Evolutionary conservation across 2,113 vertebrate genomes (phyloP).

Genomic region (Archilochus colubris): DNA sequence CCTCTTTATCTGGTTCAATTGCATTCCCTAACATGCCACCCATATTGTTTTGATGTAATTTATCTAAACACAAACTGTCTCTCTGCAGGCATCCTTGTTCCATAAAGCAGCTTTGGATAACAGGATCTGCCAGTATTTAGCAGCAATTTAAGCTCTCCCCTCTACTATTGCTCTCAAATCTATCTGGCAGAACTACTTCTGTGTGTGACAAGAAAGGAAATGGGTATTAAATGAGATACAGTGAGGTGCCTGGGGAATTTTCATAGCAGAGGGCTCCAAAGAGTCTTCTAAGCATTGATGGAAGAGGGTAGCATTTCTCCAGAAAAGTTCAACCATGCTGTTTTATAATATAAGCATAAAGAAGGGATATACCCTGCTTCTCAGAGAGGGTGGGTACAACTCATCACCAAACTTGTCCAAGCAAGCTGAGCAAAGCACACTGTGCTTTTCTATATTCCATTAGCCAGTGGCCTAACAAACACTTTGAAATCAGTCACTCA

Average conservation of each 20-base stretch:
- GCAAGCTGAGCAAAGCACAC: not conserved
- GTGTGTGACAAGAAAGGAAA: not conserved
- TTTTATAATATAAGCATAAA: not conserved
- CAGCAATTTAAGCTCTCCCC: not conserved
- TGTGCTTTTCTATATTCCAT: not conserved
- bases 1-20: accelerated
- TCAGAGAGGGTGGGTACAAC: not conserved
- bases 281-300: not conserved
- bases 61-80: not conserved
- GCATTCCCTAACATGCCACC: not conserved
- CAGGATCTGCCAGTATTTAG: not conserved
- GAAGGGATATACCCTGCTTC: not conserved
- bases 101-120: not conserved
- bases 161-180: not conserved
- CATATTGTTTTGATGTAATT: not conserved
- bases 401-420: not conserved
- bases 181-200: not conserved
- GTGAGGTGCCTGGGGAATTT: not conserved
- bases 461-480: not conserved
- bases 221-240: not conserved
- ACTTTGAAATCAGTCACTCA: not conserved
- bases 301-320: not conserved
- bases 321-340: not conserved
- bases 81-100: not conserved
- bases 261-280: not conserved